These are phyloP conservation scores for Drosophila dunni DNA, from an alignment of 1,140 invertebrate species.

Conservation along the genomic window DNA sequence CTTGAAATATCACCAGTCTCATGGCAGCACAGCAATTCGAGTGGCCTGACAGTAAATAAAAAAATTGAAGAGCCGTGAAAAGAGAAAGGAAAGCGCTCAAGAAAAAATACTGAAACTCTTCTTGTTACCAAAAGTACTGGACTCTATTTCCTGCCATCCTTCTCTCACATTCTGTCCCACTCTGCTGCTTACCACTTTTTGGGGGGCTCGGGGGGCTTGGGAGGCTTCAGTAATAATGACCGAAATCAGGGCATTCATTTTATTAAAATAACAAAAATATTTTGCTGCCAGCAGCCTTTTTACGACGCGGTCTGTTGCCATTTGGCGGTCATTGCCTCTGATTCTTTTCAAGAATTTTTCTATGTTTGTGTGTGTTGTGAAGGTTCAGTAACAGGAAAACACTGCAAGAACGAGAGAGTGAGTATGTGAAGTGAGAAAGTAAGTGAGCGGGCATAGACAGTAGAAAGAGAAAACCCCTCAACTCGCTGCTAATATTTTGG, in stretches of 20 bases:
- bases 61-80: constrained; percentile 17
- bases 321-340: constrained; percentile 69
- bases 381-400: constrained; percentile 2
- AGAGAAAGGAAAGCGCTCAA: not conserved
- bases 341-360: constrained; percentile 28
- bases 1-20: constrained; percentile 57
- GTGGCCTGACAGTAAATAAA: constrained; percentile 62
- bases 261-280: constrained; percentile 80
- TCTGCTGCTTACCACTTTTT: not conserved
- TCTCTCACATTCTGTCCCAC: not conserved
- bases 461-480: not conserved
- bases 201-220: not conserved
- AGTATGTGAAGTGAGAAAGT: not conserved
- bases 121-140: not conserved
- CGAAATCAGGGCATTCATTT: constrained; percentile 73
- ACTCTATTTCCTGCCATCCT: not conserved
- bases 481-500: constrained; percentile 15
- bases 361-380: constrained; percentile 3
- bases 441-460: not conserved
- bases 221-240: constrained; percentile 55
- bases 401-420: not conserved
- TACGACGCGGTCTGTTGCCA: constrained; percentile 46
- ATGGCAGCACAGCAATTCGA: constrained; percentile 3
- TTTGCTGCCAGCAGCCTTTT: constrained; percentile 70
- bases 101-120: constrained; percentile 1